These are phyloP conservation scores for Xenopus borealis DNA, from an alignment of 2,113 vertebrate species.

Conservation along the genomic window DNA sequence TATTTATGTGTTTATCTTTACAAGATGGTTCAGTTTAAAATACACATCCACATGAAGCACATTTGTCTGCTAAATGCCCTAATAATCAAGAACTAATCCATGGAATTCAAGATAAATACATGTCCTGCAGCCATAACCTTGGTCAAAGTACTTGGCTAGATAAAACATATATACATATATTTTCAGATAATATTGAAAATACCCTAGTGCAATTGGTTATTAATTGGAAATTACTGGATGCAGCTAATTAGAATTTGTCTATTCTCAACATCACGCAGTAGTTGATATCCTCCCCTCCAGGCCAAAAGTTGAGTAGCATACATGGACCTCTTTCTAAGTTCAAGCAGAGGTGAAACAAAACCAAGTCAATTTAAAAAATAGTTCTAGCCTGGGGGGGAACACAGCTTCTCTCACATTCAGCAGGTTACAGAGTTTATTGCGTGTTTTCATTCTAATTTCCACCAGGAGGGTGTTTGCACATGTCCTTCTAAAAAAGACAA, in stretches of 20 bases:
- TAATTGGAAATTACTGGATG: neutral
- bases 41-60: no score
- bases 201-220: no score
- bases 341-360: conserved; percentile 18
- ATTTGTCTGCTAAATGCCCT: no score
- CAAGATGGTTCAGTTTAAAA: no score
- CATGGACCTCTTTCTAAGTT: conserved; percentile 9
- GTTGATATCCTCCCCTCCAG: conserved; percentile 5
- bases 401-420: neutral
- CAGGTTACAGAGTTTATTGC: neutral
- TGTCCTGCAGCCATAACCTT: neutral
- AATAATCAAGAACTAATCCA: no score
- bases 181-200: no score
- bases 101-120: neutral
- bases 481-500: conserved; percentile 3
- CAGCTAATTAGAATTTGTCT: conserved; percentile 1
- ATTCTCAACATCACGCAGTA: neutral
- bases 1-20: no score
- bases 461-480: conserved; percentile 2
- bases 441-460: conserved; percentile 8
- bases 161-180: neutral
- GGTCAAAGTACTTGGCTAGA: neutral
- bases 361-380: conserved; percentile 16
- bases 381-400: neutral
- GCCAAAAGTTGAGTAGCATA: neutral